These are phyloP conservation scores for Enteromius afrohamiltoni DNA, from an alignment of 2,797 vertebrate species.

Conservation along the genomic window DNA sequence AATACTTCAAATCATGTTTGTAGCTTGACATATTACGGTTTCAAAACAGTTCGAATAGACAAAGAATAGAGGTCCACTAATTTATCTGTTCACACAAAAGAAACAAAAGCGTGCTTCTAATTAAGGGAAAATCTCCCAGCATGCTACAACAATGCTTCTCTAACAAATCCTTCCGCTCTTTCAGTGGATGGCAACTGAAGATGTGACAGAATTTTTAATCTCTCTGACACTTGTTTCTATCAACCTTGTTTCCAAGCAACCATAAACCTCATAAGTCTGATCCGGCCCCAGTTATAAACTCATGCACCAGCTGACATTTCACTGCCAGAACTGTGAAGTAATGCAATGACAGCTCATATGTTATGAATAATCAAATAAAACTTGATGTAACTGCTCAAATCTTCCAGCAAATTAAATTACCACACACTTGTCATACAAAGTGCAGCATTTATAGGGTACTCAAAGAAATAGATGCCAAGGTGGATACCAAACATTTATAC, in stretches of 20 bases:
- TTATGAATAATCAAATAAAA: constrained; percentile 62
- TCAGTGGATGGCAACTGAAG: neutral
- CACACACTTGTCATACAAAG: neutral
- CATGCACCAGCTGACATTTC: constrained; percentile 24
- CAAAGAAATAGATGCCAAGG: neutral
- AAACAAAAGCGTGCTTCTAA: neutral
- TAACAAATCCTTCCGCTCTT: neutral
- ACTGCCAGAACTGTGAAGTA: constrained; percentile 34
- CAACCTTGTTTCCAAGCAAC: constrained; percentile 54
- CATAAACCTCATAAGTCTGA: constrained; percentile 32
- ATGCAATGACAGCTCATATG: constrained; percentile 38
- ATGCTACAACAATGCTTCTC: neutral
- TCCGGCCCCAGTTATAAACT: constrained; percentile 23
- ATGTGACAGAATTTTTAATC: constrained; percentile 18
- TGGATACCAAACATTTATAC: neutral
- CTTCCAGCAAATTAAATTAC: neutral
- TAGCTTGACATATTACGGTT: neutral
- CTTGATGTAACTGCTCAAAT: constrained; percentile 12
- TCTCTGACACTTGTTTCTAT: constrained; percentile 33
- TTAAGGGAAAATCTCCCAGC: neutral
- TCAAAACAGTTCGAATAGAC: neutral
- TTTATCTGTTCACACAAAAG: neutral
- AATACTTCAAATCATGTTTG: neutral
- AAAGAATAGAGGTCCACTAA: neutral
- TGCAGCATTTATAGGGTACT: neutral